A percentile compares a stretch with the other conserved stretches of the same genome.
phyloP scores from a whole-genome alignment of 2,113 vertebrate species.

The Vimba vimba region DNA sequence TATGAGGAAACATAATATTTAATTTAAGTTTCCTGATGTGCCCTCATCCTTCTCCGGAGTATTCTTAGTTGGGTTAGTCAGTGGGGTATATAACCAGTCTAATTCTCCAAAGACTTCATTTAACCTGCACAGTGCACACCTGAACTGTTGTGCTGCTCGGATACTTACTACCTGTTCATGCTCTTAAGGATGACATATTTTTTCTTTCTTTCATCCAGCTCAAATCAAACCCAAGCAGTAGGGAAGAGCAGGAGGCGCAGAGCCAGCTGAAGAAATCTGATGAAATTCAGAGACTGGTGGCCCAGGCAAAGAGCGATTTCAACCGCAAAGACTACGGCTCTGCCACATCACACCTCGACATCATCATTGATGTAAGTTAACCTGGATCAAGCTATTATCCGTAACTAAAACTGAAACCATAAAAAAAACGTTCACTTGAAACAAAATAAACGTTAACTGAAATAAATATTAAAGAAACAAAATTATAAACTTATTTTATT shows the following conservation, averaged over 20 bases:
- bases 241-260: constrained; percentile 89
- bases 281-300: constrained; percentile 87
- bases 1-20: constrained; percentile 11
- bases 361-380: constrained; percentile 86
- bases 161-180: neutral
- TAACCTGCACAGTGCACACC: neutral
- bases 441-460: neutral
- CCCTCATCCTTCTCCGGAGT: neutral
- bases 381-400: too few relatives aligned
- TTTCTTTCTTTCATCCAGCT: constrained; percentile 76
- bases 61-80: neutral
- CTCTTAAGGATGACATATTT: neutral
- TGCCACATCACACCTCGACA: constrained; percentile 83
- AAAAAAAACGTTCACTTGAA: neutral
- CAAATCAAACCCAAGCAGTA: constrained; percentile 86
- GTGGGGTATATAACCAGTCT: neutral
- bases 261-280: constrained; percentile 86
- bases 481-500: too few relatives aligned
- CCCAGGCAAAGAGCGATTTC: constrained; percentile 79
- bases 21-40: neutral
- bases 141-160: neutral
- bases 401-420: neutral
- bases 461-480: too few relatives aligned
- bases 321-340: constrained; percentile 76
- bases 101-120: neutral